Evolutionary conservation across 2,888 invertebrate genomes (phyloP).

Genomic region (Ephialtes manifestator): DNA sequence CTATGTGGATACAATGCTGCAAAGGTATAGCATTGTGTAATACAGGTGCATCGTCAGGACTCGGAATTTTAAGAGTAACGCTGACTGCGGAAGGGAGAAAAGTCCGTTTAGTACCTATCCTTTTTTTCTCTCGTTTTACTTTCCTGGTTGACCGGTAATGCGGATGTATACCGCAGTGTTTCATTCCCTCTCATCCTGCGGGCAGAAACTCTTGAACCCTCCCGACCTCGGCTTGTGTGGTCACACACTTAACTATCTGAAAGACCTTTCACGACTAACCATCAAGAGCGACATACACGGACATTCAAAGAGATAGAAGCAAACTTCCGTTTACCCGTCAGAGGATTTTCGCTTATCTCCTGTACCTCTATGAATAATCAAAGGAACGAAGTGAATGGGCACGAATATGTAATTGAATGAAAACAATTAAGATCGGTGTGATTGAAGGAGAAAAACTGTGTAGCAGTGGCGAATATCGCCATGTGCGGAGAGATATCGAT

Average conservation of each 20-base stretch:
- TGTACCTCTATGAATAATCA: not conserved
- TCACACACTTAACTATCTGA: conserved; percentile 8
- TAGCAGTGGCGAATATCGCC: not conserved
- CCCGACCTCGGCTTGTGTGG: not conserved
- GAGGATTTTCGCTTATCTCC: not conserved
- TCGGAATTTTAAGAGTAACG: conserved; percentile 26
- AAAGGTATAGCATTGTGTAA: conserved; percentile 3
- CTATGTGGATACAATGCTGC: not conserved
- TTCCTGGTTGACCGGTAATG: conserved; percentile 14
- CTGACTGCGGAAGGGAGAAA: not conserved
- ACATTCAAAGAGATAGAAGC: conserved; percentile 9
- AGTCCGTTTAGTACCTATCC: conserved; percentile 20
- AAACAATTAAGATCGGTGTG: not conserved
- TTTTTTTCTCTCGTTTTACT: conserved; percentile 11
- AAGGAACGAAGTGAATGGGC: not conserved
- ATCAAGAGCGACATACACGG: not conserved
- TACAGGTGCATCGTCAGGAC: conserved; percentile 6
- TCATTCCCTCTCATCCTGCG: not conserved
- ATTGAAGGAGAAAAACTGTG: not conserved
- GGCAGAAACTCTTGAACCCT: conserved; percentile 11
- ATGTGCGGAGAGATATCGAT: not conserved
- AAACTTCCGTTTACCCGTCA: not conserved
- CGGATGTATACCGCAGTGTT: conserved; percentile 4
- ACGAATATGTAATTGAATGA: not conserved
- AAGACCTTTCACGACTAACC: conserved; percentile 11